Base-by-base conservation (phyloP, 2,113 vertebrate genomes). In the Oxyura jamaicensis region DNA sequence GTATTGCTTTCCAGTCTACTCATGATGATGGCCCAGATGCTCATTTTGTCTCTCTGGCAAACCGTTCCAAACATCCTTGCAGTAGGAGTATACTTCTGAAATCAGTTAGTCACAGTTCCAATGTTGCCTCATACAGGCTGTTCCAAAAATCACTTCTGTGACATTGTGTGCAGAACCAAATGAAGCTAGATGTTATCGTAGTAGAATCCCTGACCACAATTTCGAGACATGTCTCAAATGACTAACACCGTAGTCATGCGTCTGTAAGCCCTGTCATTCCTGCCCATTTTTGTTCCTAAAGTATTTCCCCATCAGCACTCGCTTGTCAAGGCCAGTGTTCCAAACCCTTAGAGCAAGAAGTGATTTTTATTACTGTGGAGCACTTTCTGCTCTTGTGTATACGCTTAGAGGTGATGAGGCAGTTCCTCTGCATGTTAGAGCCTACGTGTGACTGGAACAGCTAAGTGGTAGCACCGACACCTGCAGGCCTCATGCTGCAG, bases 21-120 rank as follows among this genome's bases (percentile, higher is more conserved):
- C 90, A 14, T 26, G 5, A 1, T 31, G 60, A 71, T 73, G 91
- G 72, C 69, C 60, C 60, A 8, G 75, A 35, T 88, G 67, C 62
- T 94, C 79, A 39, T 59, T 94, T 83, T 63, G 63, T 92, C 84
- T 74, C 91, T 92, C 69, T 90, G 59, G 79, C 73, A 88, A 68
- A 78, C 73, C 56, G 76, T 28, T 86, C 41, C 50, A 35, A 77
- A 63, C 18, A 25, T 86, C 23, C 60, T 59, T 68, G 83, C 33
- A 58, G 90, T 53, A 76, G 93, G 86, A 96, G 53, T 46, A 46
- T 35, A 29, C 68, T 91, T 62, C 86, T 82, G 93, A 92, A 90
- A 88, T 90, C 85, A 75, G 68, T 91, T 93, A 88, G 68, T 90
- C 68, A 75, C 60, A 82, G 52, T 84, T 60, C 59, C 31, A 22